Conservation (phyloP, 23 tunicate genomes). For the Trididemnum clinides region DNA sequence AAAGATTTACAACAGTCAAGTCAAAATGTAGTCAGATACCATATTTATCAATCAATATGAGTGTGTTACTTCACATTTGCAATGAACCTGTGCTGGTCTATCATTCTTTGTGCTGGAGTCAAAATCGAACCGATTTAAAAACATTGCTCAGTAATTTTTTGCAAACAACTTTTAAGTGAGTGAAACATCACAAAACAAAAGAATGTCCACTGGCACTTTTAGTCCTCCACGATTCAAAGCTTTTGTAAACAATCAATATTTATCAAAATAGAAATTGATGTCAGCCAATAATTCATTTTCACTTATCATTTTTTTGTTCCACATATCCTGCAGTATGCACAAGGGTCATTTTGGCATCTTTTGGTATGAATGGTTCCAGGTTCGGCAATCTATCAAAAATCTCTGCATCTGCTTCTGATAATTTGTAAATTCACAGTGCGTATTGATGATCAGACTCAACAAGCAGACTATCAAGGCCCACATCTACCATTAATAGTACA, state of each 20-base stretch:
- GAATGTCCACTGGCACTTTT: neutral
- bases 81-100: too few species aligned
- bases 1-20: too few species aligned
- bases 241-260: neutral
- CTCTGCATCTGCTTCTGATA: neutral
- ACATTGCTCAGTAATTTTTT: neutral
- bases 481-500: neutral
- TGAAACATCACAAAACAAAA: neutral
- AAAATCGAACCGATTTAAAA: too few species aligned
- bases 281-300: neutral
- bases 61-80: too few species aligned
- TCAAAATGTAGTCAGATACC: too few species aligned
- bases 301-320: neutral
- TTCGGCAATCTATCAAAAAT: constrained; percentile 16
- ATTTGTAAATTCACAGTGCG: neutral
- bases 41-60: too few species aligned
- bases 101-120: too few species aligned
- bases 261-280: neutral
- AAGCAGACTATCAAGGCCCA: neutral
- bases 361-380: neutral
- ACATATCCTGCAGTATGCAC: neutral
- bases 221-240: constrained; percentile 9
- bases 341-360: neutral
- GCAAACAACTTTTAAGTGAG: neutral
- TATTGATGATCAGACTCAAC: neutral